Base-by-base conservation (phyloP, 2,113 vertebrate species). In the Apodemus speciosus region DNA sequence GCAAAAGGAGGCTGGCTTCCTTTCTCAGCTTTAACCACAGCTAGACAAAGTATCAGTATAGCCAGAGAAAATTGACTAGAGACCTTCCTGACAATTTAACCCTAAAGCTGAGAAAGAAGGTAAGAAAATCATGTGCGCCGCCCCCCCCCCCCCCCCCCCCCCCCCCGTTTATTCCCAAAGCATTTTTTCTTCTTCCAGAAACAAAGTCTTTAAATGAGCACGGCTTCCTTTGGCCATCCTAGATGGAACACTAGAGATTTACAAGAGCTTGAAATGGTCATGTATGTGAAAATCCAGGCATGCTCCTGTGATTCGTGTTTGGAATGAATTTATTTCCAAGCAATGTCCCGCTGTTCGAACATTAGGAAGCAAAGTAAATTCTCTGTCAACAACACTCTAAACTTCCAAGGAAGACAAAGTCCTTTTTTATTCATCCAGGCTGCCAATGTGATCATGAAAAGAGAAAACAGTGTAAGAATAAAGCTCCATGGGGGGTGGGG, bases 31-130 rank as follows among this genome's bases (percentile, higher is more conserved):
- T 93, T 93, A 92, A 43, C 46, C 53, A 30, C 53, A 75, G 35
- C 66, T 32, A 80, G 53, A 75, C 94, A 90, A 88, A 92, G 89
- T 94, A 94, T 53, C 38, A 84, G 40, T n/a, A n/a, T n/a, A n/a
- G n/a, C n/a, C 30, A 27, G 68, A 94, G 66, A 75, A 71, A 60
- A 51, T 2, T 76, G n/a, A 79, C 81, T 93, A 84, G 79, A 66
- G 8, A 62, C 13, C 27, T 56, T 53, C 27, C 60, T 56, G 56
- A 15, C 40, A 91, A 25, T 81, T 83, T 83, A 85, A 77, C 51
- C 20, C 21, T 30, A 43, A 88, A 84, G 51, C 51, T 83, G 38
- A 71, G 77, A 89, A 94, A 40, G 56, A 64, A 71, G 30, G 2
- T 23, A 20, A 66, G 75, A n/a, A 40, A 23, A 56, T 43, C 40